Evolutionary conservation across 1,140 invertebrate species (phyloP), one percentile per base, ranked within the genome.

Genomic region (Camponotus vicinus): DNA sequence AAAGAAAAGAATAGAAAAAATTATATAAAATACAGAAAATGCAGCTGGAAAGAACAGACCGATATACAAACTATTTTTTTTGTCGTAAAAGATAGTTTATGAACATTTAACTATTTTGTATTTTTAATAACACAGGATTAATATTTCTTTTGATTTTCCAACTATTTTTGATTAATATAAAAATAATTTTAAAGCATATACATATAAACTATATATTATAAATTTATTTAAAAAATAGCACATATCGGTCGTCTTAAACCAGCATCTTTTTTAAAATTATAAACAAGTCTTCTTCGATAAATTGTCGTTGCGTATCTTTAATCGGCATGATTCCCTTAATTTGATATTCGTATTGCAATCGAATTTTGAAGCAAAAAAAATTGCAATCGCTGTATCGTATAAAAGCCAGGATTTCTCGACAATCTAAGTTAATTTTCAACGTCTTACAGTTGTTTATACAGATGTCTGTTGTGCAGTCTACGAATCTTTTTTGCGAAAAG

Each of bases 371-470:
- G 27, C 27, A 27, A 78, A 49, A 42, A 13, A 66, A 45, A 7
- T 34, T 52, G 0, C 27, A 18, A 40, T 11, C 40, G 45, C 11
- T 37, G 15, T 77, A 64, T 4, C 18, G 9, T 9, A 11, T 2
- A 18, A 57, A 57, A n/a, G 18, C 7, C 15, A 37, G 5, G 49
- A 45, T 15, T 77, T 77, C 15, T 64, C 40, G 57, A 42, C 52
- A 8, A n/a, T n/a, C 42, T 57, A 59, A 34, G 34, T 15, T 42
- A 76, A n/a, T 64, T 78, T 52, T 18, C 59, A 42, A 8, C 64
- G 64, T 64, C 15, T 77, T 77, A 66, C 75, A 78, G 2, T 78
- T 66, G 45, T 78, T 66, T 78, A 66, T 27, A 78, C 27, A 78
- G 27, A n/a, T 34, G 27, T 64, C 15, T 32, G 27, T 4, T 45